These are phyloP conservation scores for Microplitis demolitor DNA, from an alignment of 1,140 invertebrate genomes.

Conservation along the genomic window DNA sequence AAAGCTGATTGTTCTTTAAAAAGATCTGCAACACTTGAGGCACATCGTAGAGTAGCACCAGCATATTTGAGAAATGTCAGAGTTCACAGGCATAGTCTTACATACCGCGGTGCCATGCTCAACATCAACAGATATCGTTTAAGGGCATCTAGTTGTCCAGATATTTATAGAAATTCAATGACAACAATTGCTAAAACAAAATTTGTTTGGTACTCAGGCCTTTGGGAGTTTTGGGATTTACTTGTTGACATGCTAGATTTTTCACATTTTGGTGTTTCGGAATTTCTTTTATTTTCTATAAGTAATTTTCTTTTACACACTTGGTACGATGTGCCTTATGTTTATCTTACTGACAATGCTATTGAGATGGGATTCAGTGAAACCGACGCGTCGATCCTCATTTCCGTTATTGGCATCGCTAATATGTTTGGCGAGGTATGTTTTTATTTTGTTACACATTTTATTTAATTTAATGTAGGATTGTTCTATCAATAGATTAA, in stretches of 20 bases:
- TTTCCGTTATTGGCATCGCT: constrained; percentile 83
- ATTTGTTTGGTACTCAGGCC: constrained; percentile 73
- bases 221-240: constrained; percentile 79
- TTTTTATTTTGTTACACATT: constrained; percentile 9
- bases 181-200: constrained; percentile 83
- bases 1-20: constrained; percentile 52
- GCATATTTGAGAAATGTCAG: constrained; percentile 73
- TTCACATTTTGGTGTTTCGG: constrained; percentile 75
- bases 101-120: constrained; percentile 84
- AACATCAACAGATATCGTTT: constrained; percentile 82
- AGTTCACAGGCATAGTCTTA: constrained; percentile 76
- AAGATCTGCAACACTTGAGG: constrained; percentile 53
- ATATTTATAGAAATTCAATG: constrained; percentile 87
- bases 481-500: background rate
- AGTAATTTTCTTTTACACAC: constrained; percentile 87
- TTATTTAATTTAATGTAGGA: background rate
- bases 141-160: constrained; percentile 83
- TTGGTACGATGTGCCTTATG: constrained; percentile 88
- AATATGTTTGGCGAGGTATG: constrained; percentile 86
- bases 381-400: constrained; percentile 77
- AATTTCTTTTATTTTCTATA: constrained; percentile 79
- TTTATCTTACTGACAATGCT: constrained; percentile 81
- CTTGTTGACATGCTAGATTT: constrained; percentile 79
- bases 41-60: constrained; percentile 61
- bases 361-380: constrained; percentile 74